Base-by-base conservation (phyloP, 1,140 invertebrate species). In the Xylocopa sonorina region DNA sequence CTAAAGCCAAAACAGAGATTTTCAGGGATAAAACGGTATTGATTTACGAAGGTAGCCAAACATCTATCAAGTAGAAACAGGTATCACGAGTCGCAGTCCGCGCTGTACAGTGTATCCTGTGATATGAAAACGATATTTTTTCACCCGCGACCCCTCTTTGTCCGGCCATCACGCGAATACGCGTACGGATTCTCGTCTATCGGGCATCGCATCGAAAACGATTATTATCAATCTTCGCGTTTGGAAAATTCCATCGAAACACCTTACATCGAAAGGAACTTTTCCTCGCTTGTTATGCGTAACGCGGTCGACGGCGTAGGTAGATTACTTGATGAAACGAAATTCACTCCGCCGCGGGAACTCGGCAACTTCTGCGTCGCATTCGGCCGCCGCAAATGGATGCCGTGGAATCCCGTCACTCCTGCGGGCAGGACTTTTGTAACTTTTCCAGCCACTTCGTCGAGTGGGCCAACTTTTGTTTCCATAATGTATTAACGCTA, bases 401-500 rank as follows among this genome's bases (percentile, higher is more conserved):
- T 63, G 68, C 73, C 24, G 64, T 57, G 69, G 69, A 73, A 34
- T 73, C 41, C 48, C 77, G 66, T 71, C 66, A 62, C 29, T 53
- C 68, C 29, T 9, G 57, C 74, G 4, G n/a, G 3, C 29, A 29
- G 27, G 48, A 78, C 77, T 73, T 78, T 78, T 55, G 41, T 48
- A 78, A 78, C 77, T 78, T 78, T 72, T 73, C 62, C 50, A 34
- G 18, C 53, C n/a, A n/a, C n/a, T n/a, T n/a, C 29, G 48, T 73
- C 69, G 53, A 64, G 77, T 38, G 69, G 41, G 41, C 77, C 43
- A 78, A 78, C 77, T 78, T 78, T 78, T 78, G 68, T 78, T 73
- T 78, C 77, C 77, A 78, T 78, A 78, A 78, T 78, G 77, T 78
- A 78, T 73, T 78, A 78, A 78, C 69, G 77, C 38, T n/a, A n/a